These are phyloP conservation scores for Tupaia chinensis DNA, from an alignment of 2,113 vertebrate genomes.

Conservation along the genomic window DNA sequence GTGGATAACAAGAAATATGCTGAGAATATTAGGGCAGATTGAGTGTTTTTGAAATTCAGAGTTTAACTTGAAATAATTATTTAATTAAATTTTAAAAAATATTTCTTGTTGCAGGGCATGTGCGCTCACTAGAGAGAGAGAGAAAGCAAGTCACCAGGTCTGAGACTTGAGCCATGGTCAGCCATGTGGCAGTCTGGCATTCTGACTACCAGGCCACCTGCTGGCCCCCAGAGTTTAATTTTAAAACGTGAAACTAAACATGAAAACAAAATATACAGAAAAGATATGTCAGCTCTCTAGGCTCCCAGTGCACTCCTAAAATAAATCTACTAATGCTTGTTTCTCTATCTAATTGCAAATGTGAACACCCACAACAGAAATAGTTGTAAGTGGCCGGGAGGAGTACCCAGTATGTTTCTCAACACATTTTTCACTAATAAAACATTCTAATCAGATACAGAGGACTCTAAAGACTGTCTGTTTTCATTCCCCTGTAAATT, in stretches of 20 bases:
- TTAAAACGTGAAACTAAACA: slow-evolving; percentile 45
- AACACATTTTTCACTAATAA: slow-evolving; percentile 68
- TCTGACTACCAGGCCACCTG: no score
- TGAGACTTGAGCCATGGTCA: no score
- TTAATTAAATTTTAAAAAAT: no score
- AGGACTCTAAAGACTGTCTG: slow-evolving; percentile 15
- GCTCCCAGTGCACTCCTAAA: slow-evolving; percentile 69
- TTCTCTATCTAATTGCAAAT: slow-evolving; percentile 37
- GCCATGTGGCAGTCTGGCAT: no score
- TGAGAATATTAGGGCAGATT: background rate
- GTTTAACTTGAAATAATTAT: background rate
- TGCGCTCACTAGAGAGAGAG: no score
- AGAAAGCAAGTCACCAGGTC: no score
- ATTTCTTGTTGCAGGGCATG: no score
- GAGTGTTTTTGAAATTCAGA: slow-evolving; percentile 24
- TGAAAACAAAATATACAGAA: slow-evolving; percentile 50
- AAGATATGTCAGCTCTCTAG: slow-evolving; percentile 33
- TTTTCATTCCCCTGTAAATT: slow-evolving; percentile 70
- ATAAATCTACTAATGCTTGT: slow-evolving; percentile 34
- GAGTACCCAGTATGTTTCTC: slow-evolving; percentile 64
- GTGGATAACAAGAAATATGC: background rate
- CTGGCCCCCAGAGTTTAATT: background rate
- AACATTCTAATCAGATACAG: slow-evolving; percentile 59
- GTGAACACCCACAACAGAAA: slow-evolving; percentile 73
- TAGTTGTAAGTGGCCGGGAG: slow-evolving; percentile 72